A percentile compares a stretch with the other conserved stretches of the same genome.
phyloP scores from a whole-genome alignment of 2,113 vertebrate genomes.

The Nothocercus julius region DNA sequence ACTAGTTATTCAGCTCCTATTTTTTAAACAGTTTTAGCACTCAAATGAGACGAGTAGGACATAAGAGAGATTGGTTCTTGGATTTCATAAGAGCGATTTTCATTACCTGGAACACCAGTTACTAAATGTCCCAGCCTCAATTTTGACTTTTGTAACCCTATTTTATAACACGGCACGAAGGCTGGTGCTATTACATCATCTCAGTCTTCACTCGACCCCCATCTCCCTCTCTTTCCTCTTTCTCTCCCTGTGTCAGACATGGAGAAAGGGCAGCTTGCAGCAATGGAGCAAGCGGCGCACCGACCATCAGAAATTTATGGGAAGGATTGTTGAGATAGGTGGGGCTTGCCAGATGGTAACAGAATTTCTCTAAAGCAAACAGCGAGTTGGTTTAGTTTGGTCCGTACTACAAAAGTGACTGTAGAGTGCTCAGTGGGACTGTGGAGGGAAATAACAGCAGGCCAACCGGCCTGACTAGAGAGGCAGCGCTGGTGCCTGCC shows the following conservation, averaged over 20 bases:
- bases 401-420: not conserved
- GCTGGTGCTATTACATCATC: not conserved
- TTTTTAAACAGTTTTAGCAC: not conserved
- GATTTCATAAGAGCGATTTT: fast-evolving
- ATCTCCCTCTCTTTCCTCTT: not conserved
- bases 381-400: not conserved
- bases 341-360: not conserved
- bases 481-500: not conserved
- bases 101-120: not conserved
- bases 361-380: not conserved
- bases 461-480: not conserved
- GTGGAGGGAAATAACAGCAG: not conserved
- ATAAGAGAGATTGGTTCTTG: fast-evolving
- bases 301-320: not conserved
- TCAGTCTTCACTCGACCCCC: not conserved
- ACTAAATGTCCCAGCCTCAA: not conserved
- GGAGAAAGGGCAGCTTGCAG: not conserved
- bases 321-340: not conserved
- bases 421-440: not conserved
- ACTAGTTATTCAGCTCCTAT: not conserved
- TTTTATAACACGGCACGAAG: not conserved
- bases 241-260: not conserved
- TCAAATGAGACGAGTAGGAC: not conserved
- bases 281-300: fast-evolving
- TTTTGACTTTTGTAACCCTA: not conserved